Evolutionary conservation across 2,113 vertebrate genomes (phyloP).

Genomic region (Proteles cristata): DNA sequence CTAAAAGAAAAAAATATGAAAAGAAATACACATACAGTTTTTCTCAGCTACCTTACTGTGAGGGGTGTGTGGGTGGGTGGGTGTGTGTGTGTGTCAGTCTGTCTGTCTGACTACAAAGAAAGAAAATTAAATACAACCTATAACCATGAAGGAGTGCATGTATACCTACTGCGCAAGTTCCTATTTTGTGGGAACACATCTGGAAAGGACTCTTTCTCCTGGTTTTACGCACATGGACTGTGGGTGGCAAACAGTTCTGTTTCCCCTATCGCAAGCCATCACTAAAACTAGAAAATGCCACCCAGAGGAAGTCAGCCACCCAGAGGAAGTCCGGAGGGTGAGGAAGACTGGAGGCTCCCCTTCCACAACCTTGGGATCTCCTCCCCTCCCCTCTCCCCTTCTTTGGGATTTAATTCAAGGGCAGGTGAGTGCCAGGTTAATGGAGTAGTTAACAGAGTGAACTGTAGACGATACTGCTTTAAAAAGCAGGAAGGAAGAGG

Average conservation of each 20-base stretch:
- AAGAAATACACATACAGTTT: background rate
- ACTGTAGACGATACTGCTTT: background rate
- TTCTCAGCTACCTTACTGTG: background rate
- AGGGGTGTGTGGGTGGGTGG: background rate
- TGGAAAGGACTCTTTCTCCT: background rate
- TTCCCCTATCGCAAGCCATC: background rate
- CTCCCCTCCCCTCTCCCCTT: background rate
- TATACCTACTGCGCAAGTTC: background rate
- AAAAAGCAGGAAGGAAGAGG: background rate
- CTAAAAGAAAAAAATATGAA: slow-evolving; percentile 81
- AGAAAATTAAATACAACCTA: background rate
- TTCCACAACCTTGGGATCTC: background rate
- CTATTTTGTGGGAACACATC: background rate
- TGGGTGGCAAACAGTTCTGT: background rate
- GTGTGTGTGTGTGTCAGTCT: background rate
- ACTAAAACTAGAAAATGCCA: too few species aligned
- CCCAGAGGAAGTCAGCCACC: too few species aligned
- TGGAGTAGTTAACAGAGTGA: too few species aligned
- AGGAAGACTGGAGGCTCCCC: background rate
- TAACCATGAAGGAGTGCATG: background rate
- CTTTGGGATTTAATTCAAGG: background rate
- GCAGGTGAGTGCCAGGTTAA: background rate
- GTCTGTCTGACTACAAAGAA: background rate
- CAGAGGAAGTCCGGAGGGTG: background rate
- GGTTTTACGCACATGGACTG: background rate